A percentile compares a stretch with the other conserved stretches of the same genome.
phyloP scores from a whole-genome alignment of 2,797 vertebrate genomes.

The Vultur gryphus region DNA sequence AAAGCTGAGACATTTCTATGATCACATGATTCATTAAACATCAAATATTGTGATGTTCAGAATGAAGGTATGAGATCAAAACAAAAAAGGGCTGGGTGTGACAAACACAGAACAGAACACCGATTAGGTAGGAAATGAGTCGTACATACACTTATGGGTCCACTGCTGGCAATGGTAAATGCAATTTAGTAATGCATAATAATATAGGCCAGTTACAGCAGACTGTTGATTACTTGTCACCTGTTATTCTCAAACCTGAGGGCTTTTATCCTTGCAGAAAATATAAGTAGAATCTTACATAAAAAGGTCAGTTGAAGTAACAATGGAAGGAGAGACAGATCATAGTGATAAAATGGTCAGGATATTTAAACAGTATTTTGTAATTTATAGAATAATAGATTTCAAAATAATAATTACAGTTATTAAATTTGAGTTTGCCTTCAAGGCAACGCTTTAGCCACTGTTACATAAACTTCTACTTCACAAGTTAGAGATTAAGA shows the following conservation, averaged over 20 bases:
- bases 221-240: neutral
- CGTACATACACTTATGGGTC: rapidly evolving
- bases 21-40: neutral
- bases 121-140: neutral
- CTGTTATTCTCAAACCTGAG: neutral
- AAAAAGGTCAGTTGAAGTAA: neutral
- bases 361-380: neutral
- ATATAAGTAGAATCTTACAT: neutral
- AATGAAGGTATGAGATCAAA: neutral
- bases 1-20: neutral
- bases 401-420: neutral
- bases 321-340: neutral
- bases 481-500: neutral
- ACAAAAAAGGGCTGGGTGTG: neutral
- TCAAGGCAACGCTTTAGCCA: neutral
- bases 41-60: neutral
- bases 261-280: neutral
- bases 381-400: neutral
- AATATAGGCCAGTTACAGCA: neutral
- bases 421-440: neutral
- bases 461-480: neutral
- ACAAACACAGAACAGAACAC: neutral
- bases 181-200: neutral
- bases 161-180: neutral
- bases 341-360: neutral